Base-by-base conservation (phyloP, 1,140 invertebrate genomes). In the Drosophila littoralis region DNA sequence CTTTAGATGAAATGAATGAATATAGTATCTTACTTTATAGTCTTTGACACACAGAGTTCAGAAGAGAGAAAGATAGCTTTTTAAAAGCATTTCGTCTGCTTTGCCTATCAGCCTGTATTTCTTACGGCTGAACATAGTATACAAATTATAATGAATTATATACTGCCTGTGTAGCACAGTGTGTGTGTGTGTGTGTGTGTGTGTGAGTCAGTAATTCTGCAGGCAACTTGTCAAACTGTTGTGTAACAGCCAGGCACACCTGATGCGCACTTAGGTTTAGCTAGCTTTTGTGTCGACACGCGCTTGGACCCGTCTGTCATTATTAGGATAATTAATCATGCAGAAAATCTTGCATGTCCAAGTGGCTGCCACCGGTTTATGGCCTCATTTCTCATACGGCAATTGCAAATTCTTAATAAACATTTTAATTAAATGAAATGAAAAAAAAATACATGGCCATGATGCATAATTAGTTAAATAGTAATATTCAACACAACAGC, bases 321-420 rank as follows among this genome's bases (percentile, higher is more conserved):
- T 73, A 83, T 88, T 86, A 83, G 81, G 75, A 77, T 89, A 79
- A 86, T 83, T 89, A 80, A 88, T 86, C 83, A 80, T 82, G 50
- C 43, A 58, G 43, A 33, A 74, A 69, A 89, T 83, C 79, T 71
- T 50, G 66, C 64, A 51, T 48, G 64, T 54, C 66, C 48, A 57
- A 68, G 66, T 63, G 65, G 22, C 38, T 17, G 54, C 9, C 65
- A 15, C 36, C 43, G 42, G n/a, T 75, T 63, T 51, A 13, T 59
- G 43, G 28, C 60, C 61, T 32, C 61, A 54, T 54, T 70, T 43
- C 51, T 52, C 35, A 33, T 33, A 13, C 60, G 40, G 32, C 63
- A 13, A 42, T 57, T 69, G 60, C 71, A 71, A 81, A 75, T 81
- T 60, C 58, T 76, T 85, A 81, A 72, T 69, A 82, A 73, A 77